Evolutionary conservation across 2,113 vertebrate species (phyloP).

Genomic region (Prunella himalayana): DNA sequence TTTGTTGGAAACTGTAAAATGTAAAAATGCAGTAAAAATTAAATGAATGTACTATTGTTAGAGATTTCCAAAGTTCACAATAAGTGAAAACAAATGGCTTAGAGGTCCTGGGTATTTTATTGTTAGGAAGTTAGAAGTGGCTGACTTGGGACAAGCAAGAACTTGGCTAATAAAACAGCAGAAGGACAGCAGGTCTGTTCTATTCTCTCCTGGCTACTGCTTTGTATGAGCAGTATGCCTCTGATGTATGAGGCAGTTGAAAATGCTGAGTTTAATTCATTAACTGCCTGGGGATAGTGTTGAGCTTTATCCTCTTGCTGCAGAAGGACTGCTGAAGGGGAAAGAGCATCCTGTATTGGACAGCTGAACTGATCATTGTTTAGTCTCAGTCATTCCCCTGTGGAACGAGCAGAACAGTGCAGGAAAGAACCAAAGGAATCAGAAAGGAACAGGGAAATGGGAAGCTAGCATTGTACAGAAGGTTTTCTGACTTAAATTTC

Average conservation of each 20-base stretch:
- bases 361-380: not conserved
- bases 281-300: not conserved
- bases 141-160: not conserved
- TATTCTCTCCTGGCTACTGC: not conserved
- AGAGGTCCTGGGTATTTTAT: not conserved
- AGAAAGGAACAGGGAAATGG: not conserved
- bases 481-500: conserved; percentile 9
- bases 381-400: not conserved
- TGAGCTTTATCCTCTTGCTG: not conserved
- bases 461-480: not conserved
- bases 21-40: conserved; percentile 1
- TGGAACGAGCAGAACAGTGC: not conserved
- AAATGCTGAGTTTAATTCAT: not conserved
- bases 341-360: not conserved
- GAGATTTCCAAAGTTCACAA: not conserved
- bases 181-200: not conserved
- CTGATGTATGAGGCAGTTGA: not conserved
- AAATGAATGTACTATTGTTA: conserved; percentile 38
- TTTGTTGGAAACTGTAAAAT: conserved; percentile 10
- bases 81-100: conserved; percentile 25
- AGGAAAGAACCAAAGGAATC: not conserved
- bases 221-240: not conserved
- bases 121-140: not conserved
- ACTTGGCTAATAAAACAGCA: not conserved
- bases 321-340: not conserved